Conservation (phyloP, 2,113 vertebrate species). For the Sylvicapra grimmia region DNA sequence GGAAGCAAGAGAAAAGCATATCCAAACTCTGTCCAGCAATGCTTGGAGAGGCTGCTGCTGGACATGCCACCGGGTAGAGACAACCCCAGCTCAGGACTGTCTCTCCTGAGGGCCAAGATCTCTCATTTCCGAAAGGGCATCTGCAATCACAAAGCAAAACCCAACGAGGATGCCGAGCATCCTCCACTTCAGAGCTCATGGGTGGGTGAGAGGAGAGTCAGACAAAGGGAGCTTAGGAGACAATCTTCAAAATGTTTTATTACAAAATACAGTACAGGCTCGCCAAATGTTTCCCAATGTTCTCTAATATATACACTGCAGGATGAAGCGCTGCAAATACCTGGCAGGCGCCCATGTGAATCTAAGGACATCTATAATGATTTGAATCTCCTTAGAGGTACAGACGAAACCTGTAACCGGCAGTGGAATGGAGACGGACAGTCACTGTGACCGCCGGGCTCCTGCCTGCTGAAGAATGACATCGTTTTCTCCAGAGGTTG, state of each 20-base stretch:
- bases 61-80: accelerated
- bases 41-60: accelerated
- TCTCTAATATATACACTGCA: background rate
- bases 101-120: background rate
- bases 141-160: background rate
- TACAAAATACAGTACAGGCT: constrained; percentile 72
- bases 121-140: background rate
- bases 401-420: background rate
- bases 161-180: accelerated
- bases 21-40: background rate
- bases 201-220: background rate
- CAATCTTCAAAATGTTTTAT: constrained; percentile 60
- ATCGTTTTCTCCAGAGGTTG: constrained; percentile 40
- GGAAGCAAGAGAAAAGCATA: background rate
- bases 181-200: background rate
- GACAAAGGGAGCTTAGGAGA: background rate
- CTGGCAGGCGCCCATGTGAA: constrained; percentile 40
- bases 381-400: background rate
- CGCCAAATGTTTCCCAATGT: constrained; percentile 7
- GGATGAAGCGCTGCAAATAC: constrained; percentile 5
- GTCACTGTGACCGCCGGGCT: background rate
- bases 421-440: constrained; percentile 37
- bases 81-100: background rate
- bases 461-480: background rate
- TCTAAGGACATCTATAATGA: background rate